Evolutionary conservation across 2,113 vertebrate species (phyloP), one percentile per base, ranked within the genome.

Genomic region (Hippocampus abdominalis): DNA sequence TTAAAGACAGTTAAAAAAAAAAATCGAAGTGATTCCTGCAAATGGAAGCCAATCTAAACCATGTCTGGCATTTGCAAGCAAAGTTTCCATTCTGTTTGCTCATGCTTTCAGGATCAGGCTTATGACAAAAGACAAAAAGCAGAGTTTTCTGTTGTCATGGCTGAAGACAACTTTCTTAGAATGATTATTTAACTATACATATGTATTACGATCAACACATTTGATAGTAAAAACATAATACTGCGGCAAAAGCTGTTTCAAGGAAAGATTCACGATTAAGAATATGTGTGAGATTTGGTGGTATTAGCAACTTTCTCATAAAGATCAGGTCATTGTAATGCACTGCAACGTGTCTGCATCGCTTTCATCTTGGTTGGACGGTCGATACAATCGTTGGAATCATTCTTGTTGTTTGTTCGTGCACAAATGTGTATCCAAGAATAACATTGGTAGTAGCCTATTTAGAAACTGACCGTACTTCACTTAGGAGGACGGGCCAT

Each of bases 121-220:
- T 80, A 73, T 67, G n/a, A 67, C 66, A 56, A 56, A 63, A 87
- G 81, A 87, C 85, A 88, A 85, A 80, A 74, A 81, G 53, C 81
- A 79, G 73, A 61, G 78, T 82, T 85, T 88, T 87, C 83, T 87
- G 74, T 77, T 4, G 71, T 78, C 57, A 66, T 56, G 77, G 81
- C n/a, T 72, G 21, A 73, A 77, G 49, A 74, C 25, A 13, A 73
- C 42, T 44, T 64, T 44, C 21, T n/a, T 64, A 13, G 27, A 10
- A 27, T 62, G 53, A 66, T 53, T 39, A 60, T n/a, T 29, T 49
- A 32, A 16, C 18, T 21, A 60, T 27, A 36, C 5, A 6, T 36
- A 36, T 44, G 21, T 49, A n/a, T 21, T 40, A 12, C 1, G 20
- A 21, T 10, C 20, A n/a, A 62, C 18, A 39, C 11, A 39, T 36